Base-by-base conservation (phyloP, 2,888 invertebrate species). In the Scelioninae gen. 2 region DNA sequence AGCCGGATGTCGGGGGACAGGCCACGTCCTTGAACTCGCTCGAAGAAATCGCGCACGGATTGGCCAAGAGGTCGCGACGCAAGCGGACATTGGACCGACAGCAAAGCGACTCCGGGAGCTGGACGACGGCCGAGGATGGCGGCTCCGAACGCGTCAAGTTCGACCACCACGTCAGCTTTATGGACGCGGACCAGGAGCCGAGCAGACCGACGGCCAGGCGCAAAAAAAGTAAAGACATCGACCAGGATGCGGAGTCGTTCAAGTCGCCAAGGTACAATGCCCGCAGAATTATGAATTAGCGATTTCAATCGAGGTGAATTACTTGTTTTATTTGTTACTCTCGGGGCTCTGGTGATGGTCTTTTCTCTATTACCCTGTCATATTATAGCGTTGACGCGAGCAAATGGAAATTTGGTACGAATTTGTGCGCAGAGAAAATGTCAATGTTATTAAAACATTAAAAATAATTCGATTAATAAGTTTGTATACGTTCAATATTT, bases 101-200 rank as follows among this genome's bases (percentile, higher is more conserved):
- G 67, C 84, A 83, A 13, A 86, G 85, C 65, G 87, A 86, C 52
- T 85, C 82, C 4, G 82, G 82, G 63, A 86, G 81, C 71, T 83
- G 84, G 82, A 82, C 82, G 9, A 85, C 85, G 1, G 83, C 83
- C 5, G 90, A 90, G 76, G 90, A 90, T 67, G 88, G 89, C 64
- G 87, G 87, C 22, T 90, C 90, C 0, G 91, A 91, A 80, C 86
- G 91, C n/a, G 91, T 91, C 0, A 87, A 90, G 61, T 91, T 91
- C 80, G 91, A 91, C 79, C 90, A 90, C 81, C 90, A 90, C 76
- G 89, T 91, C 67, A 90, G 89, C 78, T 89, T 89, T 80, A 88
- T 90, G 57, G 88, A 87, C 46, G 82, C 86, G 4, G 85, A 86
- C n/a, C 87, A 87, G 69, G 88, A 88, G 74, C 82, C 85, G 18